Base-by-base conservation (phyloP, 2,797 vertebrate species). In the Aeoliscus strigatus region DNA sequence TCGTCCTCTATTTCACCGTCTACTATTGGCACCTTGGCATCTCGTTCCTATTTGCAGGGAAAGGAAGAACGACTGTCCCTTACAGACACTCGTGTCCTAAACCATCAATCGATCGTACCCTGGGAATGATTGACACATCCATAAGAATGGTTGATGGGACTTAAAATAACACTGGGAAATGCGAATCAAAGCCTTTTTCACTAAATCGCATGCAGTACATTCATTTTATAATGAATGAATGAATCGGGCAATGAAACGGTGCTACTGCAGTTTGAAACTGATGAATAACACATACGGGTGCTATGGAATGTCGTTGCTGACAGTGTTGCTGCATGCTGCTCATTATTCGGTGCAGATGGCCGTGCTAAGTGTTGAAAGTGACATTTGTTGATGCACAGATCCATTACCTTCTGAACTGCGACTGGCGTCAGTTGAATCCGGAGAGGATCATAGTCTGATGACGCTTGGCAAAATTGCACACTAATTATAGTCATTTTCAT, bases 401-500 rank as follows among this genome's bases (percentile, higher is more conserved):
- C 39, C 50, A n/a, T 58, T 41, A 33, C 44, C 30, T 51, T 57
- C 46, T 4, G 59, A 60, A 44, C 40, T 24, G 13, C 46, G 18
- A 57, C 51, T 36, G 37, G 40, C 52, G 29, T 40, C 43, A 28
- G 67, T 60, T 35, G 48, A 67, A 72, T 79, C 59, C 32, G 2
- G 31, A 55, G 70, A 59, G 66, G 68, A 70, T 70, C 67, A 60
- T 39, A 63, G 65, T 56, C 71, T 65, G 50, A 73, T 66, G 73
- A 77, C 76, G 63, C 72, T 77, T 71, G 74, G 70, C 77, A 81
- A 78, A 82, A 73, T 62, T 69, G 63, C 69, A 64, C 44, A 37
- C 77, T 85, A 86, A 86, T 87, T 85, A 85, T 75, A 77, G 73
- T 82, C 77, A 72, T 85, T 85, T 83, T 84, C 68, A 75, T 79